These are phyloP conservation scores for Ylistrum balloti DNA, from an alignment of 1,140 invertebrate species.

Conservation along the genomic window DNA sequence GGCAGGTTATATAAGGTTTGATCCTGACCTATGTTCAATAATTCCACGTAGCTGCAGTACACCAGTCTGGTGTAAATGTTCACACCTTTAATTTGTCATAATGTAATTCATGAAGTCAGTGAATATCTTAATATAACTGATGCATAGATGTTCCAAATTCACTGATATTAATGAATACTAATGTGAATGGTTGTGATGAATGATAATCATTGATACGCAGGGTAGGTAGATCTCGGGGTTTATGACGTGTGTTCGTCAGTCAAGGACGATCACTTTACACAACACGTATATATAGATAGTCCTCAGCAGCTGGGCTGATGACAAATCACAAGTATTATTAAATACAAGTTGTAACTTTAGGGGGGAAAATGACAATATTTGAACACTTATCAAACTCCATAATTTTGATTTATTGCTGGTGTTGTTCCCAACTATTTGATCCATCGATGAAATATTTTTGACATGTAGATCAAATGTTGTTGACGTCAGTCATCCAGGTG, in stretches of 20 bases:
- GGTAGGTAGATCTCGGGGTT: too few species aligned
- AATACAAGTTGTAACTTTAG: not conserved
- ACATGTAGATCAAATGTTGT: too few species aligned
- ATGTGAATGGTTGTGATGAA: not conserved
- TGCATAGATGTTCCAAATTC: not conserved
- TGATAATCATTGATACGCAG: too few species aligned
- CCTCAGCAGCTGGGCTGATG: too few species aligned
- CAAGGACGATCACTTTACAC: too few species aligned
- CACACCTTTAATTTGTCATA: not conserved
- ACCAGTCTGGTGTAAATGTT: not conserved
- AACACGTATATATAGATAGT: too few species aligned
- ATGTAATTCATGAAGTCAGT: not conserved
- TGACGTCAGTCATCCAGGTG: too few species aligned
- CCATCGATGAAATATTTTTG: conserved; percentile 21
- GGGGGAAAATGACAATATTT: not conserved
- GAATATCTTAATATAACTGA: not conserved
- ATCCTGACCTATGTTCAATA: not conserved
- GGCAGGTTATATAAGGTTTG: too few species aligned
- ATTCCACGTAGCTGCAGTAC: not conserved
- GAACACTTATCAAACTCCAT: not conserved
- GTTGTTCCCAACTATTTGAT: not conserved
- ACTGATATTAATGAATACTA: not conserved
- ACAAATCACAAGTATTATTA: not conserved
- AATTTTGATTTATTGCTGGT: not conserved
- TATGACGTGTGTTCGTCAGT: too few species aligned